These are phyloP conservation scores for Pterobdella sp. DNA, from an alignment of 2,888 invertebrate species.

Conservation along the genomic window DNA sequence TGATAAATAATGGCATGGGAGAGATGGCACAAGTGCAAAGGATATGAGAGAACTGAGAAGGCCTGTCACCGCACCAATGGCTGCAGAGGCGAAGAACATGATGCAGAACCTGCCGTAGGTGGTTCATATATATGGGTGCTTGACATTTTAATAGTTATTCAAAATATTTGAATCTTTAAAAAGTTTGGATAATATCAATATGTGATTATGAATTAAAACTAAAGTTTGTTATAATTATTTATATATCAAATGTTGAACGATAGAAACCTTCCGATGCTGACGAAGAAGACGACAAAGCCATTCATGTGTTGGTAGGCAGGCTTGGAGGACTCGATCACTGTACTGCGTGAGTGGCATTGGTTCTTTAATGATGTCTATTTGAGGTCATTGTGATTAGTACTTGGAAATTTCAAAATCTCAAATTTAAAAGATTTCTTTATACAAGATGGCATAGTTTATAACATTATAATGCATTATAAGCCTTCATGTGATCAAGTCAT, in stretches of 20 bases:
- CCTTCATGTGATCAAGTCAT: too few species aligned
- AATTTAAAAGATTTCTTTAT: too few species aligned
- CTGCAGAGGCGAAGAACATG: constrained; percentile 97
- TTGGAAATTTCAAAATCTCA: too few species aligned
- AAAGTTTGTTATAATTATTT: too few species aligned
- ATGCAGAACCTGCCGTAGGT: constrained; percentile 62
- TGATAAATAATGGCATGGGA: background rate
- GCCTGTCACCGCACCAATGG: constrained; percentile 88
- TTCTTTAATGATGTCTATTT: background rate
- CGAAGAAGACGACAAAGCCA: constrained; percentile 64
- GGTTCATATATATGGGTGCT: background rate
- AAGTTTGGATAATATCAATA: too few species aligned
- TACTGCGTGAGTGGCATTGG: constrained; percentile 21
- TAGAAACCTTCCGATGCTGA: constrained; percentile 69
- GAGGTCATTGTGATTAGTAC: too few species aligned
- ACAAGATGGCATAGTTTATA: too few species aligned
- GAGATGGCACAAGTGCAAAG: constrained; percentile 36
- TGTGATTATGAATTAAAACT: too few species aligned
- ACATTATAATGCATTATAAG: too few species aligned
- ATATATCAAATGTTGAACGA: too few species aligned
- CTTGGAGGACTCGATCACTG: constrained; percentile 31
- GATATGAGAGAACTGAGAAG: constrained; percentile 61
- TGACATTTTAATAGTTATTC: background rate
- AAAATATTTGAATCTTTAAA: too few species aligned
- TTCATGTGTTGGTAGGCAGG: constrained; percentile 41